phyloP scores from a whole-genome alignment of 2,797 vertebrate genomes.

The Ceryle rudis region DNA sequence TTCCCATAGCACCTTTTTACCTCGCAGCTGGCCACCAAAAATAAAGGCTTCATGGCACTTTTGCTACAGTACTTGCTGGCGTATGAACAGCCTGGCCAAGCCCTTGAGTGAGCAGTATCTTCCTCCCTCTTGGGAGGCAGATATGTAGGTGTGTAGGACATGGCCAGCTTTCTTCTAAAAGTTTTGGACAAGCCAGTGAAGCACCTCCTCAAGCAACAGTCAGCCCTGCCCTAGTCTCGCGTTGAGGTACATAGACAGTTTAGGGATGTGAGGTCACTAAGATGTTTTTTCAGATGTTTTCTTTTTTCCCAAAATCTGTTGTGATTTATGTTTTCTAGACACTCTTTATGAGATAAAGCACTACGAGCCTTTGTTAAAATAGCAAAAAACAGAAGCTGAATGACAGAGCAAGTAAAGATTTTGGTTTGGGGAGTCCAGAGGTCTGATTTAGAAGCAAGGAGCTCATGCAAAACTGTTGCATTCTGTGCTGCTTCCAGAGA shows the following conservation, averaged over 20 bases:
- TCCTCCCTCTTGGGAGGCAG: background rate
- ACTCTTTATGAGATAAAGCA: background rate
- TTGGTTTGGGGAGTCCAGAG: background rate
- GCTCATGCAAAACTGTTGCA: background rate
- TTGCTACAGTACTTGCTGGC: background rate
- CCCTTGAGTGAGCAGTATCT: background rate
- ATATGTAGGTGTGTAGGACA: background rate
- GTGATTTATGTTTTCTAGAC: background rate
- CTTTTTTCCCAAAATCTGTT: background rate
- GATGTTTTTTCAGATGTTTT: too few relatives aligned
- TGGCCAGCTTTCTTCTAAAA: background rate
- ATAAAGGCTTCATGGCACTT: background rate
- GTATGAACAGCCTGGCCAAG: background rate
- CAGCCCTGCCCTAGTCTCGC: background rate
- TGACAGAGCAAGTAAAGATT: background rate
- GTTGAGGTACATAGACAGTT: background rate
- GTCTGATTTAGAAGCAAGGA: background rate
- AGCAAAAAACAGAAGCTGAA: background rate
- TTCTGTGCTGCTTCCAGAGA: background rate
- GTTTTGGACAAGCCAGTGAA: background rate
- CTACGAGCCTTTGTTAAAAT: background rate
- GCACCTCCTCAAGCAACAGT: background rate
- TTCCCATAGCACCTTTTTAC: background rate
- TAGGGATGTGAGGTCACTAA: background rate
- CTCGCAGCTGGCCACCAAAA: background rate